A percentile compares a stretch with the other conserved stretches of the same genome.
Evolutionary conservation across 2,888 invertebrate species (phyloP).

Genomic region (Strigamia maritima): DNA sequence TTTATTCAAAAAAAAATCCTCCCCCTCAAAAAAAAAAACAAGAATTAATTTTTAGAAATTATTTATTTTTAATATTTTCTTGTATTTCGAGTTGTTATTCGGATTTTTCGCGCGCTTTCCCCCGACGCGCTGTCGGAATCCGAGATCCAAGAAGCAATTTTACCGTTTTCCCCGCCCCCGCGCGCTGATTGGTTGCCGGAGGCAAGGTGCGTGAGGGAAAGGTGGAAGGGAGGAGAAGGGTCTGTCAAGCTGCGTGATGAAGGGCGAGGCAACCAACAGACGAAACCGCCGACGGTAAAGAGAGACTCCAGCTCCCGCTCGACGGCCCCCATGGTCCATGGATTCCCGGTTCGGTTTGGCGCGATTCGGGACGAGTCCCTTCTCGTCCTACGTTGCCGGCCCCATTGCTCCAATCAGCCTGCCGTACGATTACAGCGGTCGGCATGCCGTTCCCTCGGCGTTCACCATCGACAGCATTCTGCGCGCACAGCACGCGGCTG

Average conservation of each 20-base stretch:
- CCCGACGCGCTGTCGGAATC: neutral
- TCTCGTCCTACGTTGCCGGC: neutral
- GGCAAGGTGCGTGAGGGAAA: conserved; percentile 5
- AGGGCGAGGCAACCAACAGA: conserved; percentile 20
- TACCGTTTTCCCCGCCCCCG: neutral
- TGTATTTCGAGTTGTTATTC: too few species aligned
- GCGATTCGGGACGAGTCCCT: neutral
- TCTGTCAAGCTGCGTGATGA: conserved; percentile 20
- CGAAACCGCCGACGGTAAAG: conserved; percentile 12
- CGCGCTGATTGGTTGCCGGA: conserved; percentile 10
- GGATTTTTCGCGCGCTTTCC: neutral
- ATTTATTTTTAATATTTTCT: neutral
- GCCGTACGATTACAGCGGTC: conserved; percentile 29
- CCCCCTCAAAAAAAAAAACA: too few species aligned
- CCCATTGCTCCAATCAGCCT: conserved; percentile 35
- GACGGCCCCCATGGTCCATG: conserved; percentile 20
- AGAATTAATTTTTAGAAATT: too few species aligned
- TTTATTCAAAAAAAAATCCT: too few species aligned
- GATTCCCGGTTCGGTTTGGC: conserved; percentile 29
- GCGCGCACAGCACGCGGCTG: conserved; percentile 17
- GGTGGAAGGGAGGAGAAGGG: neutral
- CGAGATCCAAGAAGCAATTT: neutral
- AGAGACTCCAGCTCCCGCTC: neutral
- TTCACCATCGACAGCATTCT: conserved; percentile 37
- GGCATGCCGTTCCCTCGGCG: conserved; percentile 1